These are phyloP conservation scores for Pachycephus smyrnensis DNA, from an alignment of 2,888 invertebrate species.

Conservation along the genomic window DNA sequence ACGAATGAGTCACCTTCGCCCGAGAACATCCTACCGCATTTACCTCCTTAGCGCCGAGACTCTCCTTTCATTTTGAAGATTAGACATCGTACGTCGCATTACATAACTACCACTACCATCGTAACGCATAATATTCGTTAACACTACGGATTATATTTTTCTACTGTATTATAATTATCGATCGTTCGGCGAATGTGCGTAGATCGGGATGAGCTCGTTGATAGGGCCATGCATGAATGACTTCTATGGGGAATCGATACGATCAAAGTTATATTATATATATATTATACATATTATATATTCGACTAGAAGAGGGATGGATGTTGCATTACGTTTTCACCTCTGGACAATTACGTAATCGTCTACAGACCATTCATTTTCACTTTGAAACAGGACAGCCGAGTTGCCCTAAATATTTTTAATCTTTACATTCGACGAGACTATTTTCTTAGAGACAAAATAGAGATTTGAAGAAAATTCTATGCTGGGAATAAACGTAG, in stretches of 20 bases:
- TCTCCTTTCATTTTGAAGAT: constrained; percentile 1
- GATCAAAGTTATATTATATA: neutral
- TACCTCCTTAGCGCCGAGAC: constrained; percentile 61
- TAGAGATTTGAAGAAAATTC: too few relatives aligned
- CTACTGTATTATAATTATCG: constrained; percentile 50
- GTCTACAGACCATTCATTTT: too few relatives aligned
- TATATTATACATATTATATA: neutral
- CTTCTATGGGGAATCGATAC: neutral
- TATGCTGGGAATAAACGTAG: too few relatives aligned
- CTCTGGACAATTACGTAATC: too few relatives aligned
- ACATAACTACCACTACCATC: constrained; percentile 20
- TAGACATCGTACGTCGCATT: neutral
- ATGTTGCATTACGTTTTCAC: too few relatives aligned
- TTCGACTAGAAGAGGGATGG: too few relatives aligned
- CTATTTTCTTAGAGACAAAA: constrained; percentile 1
- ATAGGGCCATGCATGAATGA: neutral
- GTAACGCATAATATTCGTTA: constrained; percentile 57
- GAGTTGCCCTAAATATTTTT: too few relatives aligned
- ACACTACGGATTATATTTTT: constrained; percentile 64
- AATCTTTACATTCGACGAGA: neutral
- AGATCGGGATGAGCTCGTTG: neutral
- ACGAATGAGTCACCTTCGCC: constrained; percentile 51
- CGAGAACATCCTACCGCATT: constrained; percentile 59
- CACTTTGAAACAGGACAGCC: too few relatives aligned
- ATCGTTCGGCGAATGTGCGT: neutral